phyloP scores from a whole-genome alignment of 2,113 vertebrate genomes.

The Microcebus jonahi region DNA sequence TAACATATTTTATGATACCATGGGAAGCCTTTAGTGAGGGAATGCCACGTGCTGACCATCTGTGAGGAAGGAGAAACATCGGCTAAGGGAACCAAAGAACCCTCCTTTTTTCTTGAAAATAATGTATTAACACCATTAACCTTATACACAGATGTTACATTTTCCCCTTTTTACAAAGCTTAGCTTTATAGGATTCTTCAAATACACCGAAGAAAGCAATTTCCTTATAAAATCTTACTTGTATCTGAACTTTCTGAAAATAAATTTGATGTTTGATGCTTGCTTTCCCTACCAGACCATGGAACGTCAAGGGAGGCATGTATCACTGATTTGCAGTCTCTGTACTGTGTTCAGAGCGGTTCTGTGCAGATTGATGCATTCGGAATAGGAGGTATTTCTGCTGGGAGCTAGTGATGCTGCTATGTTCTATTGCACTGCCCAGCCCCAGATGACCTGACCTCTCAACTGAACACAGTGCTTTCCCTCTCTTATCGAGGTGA shows the following conservation, averaged over 20 bases:
- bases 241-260: background rate
- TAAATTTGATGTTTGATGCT: background rate
- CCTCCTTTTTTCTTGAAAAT: background rate
- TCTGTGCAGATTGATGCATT: background rate
- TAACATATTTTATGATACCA: background rate
- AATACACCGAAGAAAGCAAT: background rate
- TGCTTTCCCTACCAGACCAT: background rate
- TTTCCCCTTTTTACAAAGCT: background rate
- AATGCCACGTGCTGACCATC: background rate
- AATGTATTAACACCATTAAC: background rate
- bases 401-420: slow-evolving; percentile 48
- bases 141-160: background rate
- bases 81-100: background rate
- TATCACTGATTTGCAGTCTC: fast-evolving
- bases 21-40: background rate
- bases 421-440: background rate
- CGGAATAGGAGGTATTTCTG: slow-evolving; percentile 36
- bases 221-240: background rate
- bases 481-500: background rate
- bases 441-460: fast-evolving
- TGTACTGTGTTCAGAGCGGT: background rate
- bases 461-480: background rate
- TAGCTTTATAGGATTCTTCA: background rate
- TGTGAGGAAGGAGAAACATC: background rate
- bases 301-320: background rate